phyloP scores from a whole-genome alignment of 2,888 invertebrate genomes.

The Auanema sp. region DNA sequence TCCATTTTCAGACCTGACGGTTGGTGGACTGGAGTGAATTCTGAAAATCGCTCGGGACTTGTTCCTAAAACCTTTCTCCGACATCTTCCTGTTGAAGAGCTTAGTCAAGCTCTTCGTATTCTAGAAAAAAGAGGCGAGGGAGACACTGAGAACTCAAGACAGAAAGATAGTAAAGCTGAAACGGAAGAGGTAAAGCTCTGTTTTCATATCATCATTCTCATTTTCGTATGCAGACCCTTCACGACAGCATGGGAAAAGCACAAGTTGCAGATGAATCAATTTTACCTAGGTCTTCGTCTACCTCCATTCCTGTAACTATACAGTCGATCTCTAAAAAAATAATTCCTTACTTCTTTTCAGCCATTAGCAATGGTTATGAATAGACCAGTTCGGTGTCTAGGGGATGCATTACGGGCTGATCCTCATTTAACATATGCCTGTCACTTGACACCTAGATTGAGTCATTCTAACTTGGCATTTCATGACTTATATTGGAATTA shows the following conservation, averaged over 20 bases:
- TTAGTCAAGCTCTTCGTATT: background rate
- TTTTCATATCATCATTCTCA: too few relatives aligned
- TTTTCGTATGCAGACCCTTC: too few relatives aligned
- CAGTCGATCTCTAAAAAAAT: background rate
- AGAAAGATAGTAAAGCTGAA: background rate
- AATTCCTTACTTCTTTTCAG: background rate
- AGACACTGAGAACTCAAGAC: background rate
- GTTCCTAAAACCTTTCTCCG: conserved; percentile 44
- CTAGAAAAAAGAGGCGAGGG: background rate
- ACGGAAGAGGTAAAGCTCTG: background rate
- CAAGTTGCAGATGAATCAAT: background rate
- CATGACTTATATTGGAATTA: conserved; percentile 54
- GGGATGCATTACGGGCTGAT: conserved; percentile 32
- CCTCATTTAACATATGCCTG: conserved; percentile 40
- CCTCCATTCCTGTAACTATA: background rate
- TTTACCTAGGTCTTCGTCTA: background rate
- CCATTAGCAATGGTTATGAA: background rate
- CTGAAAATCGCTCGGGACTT: conserved; percentile 31
- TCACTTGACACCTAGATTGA: conserved; percentile 48
- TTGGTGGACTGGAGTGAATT: conserved; percentile 46
- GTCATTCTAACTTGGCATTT: conserved; percentile 47
- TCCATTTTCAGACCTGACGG: conserved; percentile 32
- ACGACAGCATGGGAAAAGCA: background rate
- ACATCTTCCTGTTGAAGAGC: conserved; percentile 21
- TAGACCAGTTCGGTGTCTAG: conserved; percentile 25